phyloP scores from a whole-genome alignment of 64 coral and sea anemone species.

The Montipora capricornis region DNA sequence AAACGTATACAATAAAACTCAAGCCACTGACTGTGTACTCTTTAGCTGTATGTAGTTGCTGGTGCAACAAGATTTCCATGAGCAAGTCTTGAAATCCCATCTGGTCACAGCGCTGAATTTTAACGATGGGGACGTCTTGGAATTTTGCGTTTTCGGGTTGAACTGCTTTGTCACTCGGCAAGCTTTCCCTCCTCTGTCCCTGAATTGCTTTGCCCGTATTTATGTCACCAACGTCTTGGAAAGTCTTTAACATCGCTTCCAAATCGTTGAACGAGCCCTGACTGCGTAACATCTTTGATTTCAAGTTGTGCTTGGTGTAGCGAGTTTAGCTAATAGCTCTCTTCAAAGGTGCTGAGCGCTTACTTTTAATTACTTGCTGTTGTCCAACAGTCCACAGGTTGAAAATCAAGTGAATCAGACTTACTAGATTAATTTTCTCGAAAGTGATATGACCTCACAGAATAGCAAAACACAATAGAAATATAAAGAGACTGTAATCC shows the following conservation, averaged over 20 bases:
- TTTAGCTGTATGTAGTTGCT: slow-evolving; percentile 28
- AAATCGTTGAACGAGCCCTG: slow-evolving; percentile 18
- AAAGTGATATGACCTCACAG: not conserved
- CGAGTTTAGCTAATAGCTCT: not conserved
- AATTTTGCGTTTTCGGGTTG: not conserved
- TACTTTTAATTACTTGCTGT: not conserved
- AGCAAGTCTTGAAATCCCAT: not conserved
- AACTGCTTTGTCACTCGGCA: not conserved
- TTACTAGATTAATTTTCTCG: not conserved
- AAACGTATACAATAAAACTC: slow-evolving; percentile 1
- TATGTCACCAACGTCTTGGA: not conserved
- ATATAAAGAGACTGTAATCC: not conserved
- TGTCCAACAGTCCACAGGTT: not conserved
- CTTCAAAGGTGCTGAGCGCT: not conserved
- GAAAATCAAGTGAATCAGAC: not conserved
- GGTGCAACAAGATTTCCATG: slow-evolving; percentile 33
- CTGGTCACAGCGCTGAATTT: not conserved
- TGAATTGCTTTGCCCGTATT: not conserved
- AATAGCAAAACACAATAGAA: not conserved
- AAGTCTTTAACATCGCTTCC: slow-evolving; percentile 10
- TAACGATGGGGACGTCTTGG: not conserved
- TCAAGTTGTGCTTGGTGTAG: not conserved
- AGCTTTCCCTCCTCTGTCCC: not conserved
- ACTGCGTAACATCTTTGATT: not conserved
- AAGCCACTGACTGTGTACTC: slow-evolving; percentile 22